Evolutionary conservation across 2,113 vertebrate species (phyloP).

Genomic region (Cyprinus carpio): DNA sequence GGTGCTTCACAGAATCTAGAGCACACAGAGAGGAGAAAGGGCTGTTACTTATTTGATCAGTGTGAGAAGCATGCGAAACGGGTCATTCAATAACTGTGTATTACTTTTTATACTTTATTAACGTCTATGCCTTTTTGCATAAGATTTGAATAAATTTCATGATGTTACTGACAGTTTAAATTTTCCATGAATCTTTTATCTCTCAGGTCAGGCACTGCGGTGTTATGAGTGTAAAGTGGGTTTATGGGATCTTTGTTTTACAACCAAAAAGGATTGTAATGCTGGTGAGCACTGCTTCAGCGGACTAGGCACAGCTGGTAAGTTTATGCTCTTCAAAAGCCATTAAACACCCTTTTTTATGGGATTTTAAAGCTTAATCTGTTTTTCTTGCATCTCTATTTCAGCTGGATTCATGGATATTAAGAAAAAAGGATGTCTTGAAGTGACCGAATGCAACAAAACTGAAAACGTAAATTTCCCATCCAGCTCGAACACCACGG

Average conservation of each 20-base stretch:
- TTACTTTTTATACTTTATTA: neutral
- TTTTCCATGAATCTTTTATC: neutral
- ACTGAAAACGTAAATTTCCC: neutral
- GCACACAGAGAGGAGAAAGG: too few relatives aligned
- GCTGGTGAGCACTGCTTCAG: conserved; percentile 60
- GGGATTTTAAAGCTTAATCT: neutral
- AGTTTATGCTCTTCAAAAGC: conserved; percentile 19
- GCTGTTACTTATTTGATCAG: neutral
- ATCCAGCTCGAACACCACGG: rapidly evolving
- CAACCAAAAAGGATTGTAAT: neutral
- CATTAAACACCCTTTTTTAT: neutral
- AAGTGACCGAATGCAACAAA: conserved; percentile 40
- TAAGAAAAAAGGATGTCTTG: conserved; percentile 70
- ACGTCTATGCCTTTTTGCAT: neutral
- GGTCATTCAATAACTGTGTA: neutral
- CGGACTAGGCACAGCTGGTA: conserved; percentile 70
- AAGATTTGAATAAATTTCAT: neutral
- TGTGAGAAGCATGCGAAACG: neutral
- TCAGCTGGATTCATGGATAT: conserved; percentile 37
- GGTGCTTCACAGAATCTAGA: neutral
- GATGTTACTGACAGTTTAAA: neutral
- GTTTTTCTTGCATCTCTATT: neutral
- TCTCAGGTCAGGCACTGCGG: conserved; percentile 69
- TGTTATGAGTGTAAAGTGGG: conserved; percentile 75
- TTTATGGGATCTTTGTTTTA: conserved; percentile 44